Conservation (phyloP, 2,113 vertebrate species). For the Puffinus mauretanicus region DNA sequence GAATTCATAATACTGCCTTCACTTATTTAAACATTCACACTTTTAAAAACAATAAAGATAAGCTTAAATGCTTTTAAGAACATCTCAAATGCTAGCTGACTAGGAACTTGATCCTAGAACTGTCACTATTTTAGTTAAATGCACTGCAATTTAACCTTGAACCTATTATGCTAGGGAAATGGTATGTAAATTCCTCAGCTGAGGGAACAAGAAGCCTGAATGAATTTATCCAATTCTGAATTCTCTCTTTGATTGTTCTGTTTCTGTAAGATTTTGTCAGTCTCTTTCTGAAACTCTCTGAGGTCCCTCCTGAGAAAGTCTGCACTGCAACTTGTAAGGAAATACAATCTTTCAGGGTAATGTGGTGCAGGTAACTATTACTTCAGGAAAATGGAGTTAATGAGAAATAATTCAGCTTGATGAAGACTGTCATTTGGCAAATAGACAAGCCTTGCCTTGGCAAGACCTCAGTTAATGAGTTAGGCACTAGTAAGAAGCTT, state of each 20-base stretch:
- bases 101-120: not conserved
- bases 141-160: constrained; percentile 31
- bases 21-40: not conserved
- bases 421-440: constrained; percentile 35
- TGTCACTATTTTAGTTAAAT: constrained; percentile 5
- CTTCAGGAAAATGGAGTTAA: not conserved
- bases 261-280: not conserved
- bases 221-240: not conserved
- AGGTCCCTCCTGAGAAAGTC: not conserved
- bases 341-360: not conserved
- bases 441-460: constrained; percentile 20
- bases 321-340: not conserved
- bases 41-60: not conserved
- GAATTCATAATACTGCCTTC: not conserved
- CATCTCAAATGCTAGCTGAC: not conserved
- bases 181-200: not conserved
- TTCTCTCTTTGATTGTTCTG: not conserved
- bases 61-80: not conserved
- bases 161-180: not conserved
- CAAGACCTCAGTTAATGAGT: constrained; percentile 44
- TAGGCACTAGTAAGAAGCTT: constrained; percentile 54
- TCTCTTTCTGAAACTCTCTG: not conserved
- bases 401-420: constrained; percentile 10
- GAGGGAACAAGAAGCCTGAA: not conserved
- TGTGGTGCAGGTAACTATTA: not conserved